Evolutionary conservation across 2,888 invertebrate genomes (phyloP), one percentile per base, ranked within the genome.

Genomic region (Synergus laeviventris): DNA sequence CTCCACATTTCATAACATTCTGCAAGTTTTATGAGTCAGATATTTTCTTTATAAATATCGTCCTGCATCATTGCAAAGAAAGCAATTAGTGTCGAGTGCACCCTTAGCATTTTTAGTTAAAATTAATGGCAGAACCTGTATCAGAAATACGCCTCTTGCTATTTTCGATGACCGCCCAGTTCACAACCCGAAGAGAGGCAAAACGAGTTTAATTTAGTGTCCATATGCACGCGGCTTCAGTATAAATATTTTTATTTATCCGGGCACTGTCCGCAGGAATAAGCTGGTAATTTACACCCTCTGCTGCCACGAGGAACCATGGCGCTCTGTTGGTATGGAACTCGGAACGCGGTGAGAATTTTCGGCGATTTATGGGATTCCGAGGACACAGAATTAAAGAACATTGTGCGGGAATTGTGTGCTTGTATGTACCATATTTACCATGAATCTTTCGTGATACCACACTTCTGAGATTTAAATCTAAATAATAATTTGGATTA

Each of bases 231-330:
- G 83, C 82, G 79, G 81, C 81, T 78, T 76, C 76, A 81, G 81
- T 84, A 83, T 82, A 84, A 84, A 84, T 84, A 84, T 84, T 84
- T 83, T 84, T 84, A 84, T 84, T 84, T 84, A 84, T 83, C 83
- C 81, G 81, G 79, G 80, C 80, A 81, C 83, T 81, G 84, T 82
- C 82, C 80, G 80, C 81, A 79, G 79, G 81, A 83, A 83, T 84
- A 84, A 84, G 84, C 83, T 78, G 82, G 80, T 84, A 82, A 84
- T 84, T 84, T 84, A 84, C 84, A 81, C 82, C 82, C 82, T 81
- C 42, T 77, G 74, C 78, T 76, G 79, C 74, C 49, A 70, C 31
- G 16, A 36, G 70, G 70, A 70, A 60, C 70, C 75, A 59, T 66
- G 74, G 76, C 39, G 76, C 59, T 38, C 38, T 18, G 18, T 59